Conservation (phyloP, 2,888 invertebrate species). For the Lepeophtheirus nordmannii region DNA sequence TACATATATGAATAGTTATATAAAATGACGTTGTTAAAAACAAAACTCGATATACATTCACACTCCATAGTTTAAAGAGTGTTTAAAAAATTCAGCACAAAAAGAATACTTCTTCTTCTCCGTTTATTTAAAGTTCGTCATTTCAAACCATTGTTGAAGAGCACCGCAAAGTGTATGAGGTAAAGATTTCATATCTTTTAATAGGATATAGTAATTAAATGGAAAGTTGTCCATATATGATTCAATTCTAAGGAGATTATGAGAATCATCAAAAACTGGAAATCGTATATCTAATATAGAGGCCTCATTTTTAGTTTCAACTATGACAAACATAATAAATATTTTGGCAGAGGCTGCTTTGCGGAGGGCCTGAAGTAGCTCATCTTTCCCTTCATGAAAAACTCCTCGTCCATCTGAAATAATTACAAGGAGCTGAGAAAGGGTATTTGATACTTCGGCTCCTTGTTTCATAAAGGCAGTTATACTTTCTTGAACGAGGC, state of each 20-base stretch:
- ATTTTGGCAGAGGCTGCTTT: constrained; percentile 63
- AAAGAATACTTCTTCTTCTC: too few species aligned
- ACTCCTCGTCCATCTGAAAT: constrained; percentile 90
- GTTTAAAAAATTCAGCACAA: too few species aligned
- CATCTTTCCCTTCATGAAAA: constrained; percentile 66
- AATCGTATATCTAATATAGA: constrained; percentile 78
- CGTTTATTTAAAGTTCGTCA: constrained; percentile 34
- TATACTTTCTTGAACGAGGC: constrained; percentile 51
- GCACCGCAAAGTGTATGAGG: constrained; percentile 88
- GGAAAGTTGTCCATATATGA: constrained; percentile 90
- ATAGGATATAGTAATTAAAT: constrained; percentile 90
- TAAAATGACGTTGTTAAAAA: too few species aligned
- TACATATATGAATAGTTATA: too few species aligned
- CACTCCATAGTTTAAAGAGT: too few species aligned
- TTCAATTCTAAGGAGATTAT: constrained; percentile 47
- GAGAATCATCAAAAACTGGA: constrained; percentile 50
- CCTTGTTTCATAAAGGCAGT: constrained; percentile 49
- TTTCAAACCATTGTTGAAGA: constrained; percentile 94
- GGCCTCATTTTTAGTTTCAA: constrained; percentile 87
- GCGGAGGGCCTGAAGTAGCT: constrained; percentile 60
- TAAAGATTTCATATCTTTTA: constrained; percentile 69
- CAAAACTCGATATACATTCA: too few species aligned
- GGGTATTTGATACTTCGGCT: constrained; percentile 33
- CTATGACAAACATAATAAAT: constrained; percentile 84
- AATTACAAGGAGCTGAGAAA: constrained; percentile 71